phyloP scores from a whole-genome alignment of 2,888 invertebrate genomes.

The Drosophila leonis region DNA sequence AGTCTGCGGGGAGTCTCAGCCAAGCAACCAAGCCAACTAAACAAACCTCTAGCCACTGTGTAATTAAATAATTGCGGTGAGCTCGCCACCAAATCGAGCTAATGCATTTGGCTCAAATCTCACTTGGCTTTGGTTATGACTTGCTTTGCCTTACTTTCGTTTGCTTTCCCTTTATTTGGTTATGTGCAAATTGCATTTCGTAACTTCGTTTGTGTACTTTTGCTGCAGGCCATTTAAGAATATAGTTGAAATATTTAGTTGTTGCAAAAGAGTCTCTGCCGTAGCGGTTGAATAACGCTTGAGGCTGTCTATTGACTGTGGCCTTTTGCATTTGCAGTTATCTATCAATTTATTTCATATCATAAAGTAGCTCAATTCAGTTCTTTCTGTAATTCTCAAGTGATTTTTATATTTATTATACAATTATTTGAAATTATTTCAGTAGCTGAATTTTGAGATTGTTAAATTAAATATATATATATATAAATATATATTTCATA shows the following conservation, averaged over 20 bases:
- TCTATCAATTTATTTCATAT: not conserved
- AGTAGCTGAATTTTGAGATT: no score
- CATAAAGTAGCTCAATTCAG: not conserved
- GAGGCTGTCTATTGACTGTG: slow-evolving; percentile 11
- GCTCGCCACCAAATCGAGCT: slow-evolving; percentile 70
- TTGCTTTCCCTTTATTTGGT: slow-evolving; percentile 57
- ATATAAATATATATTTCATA: no score
- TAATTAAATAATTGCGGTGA: slow-evolving; percentile 78
- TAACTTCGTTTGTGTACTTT: slow-evolving; percentile 55
- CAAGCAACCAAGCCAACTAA: slow-evolving; percentile 7
- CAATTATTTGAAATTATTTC: not conserved
- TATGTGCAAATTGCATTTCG: slow-evolving; percentile 67
- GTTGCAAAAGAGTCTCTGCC: slow-evolving; percentile 18
- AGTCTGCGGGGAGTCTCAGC: slow-evolving; percentile 23
- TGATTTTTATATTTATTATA: not conserved
- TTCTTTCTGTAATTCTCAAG: not conserved
- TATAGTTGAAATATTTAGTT: slow-evolving; percentile 9
- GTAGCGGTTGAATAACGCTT: slow-evolving; percentile 32
- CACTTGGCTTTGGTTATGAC: slow-evolving; percentile 53
- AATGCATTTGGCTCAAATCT: slow-evolving; percentile 69
- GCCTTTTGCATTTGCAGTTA: not conserved
- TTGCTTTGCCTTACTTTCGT: slow-evolving; percentile 41
- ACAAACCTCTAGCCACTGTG: slow-evolving; percentile 40
- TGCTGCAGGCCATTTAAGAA: slow-evolving; percentile 51
- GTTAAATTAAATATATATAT: not conserved